Evolutionary conservation across 2,888 invertebrate genomes (phyloP).

Genomic region (Acronicta leporina): DNA sequence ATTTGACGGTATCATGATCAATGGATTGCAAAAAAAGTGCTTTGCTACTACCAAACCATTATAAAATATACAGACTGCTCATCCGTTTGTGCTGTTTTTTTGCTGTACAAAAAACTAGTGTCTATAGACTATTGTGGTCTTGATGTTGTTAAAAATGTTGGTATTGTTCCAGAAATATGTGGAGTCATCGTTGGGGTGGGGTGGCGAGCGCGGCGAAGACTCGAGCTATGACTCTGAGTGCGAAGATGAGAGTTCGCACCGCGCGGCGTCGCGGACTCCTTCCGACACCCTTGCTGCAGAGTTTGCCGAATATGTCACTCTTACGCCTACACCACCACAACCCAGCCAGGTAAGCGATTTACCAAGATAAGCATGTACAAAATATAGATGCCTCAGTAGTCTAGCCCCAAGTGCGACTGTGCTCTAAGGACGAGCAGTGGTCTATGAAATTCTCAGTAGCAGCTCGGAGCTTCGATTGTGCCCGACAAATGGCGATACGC

Average conservation of each 20-base stretch:
- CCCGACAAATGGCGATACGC: too few species aligned
- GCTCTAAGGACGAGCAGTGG: too few species aligned
- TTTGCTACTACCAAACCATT: conserved; percentile 13
- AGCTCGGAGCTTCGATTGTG: too few species aligned
- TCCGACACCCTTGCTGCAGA: conserved; percentile 96
- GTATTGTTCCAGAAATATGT: conserved; percentile 91
- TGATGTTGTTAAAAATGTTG: neutral
- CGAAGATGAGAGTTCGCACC: conserved; percentile 91
- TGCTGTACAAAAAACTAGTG: neutral
- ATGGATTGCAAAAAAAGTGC: conserved; percentile 16
- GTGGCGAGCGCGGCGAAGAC: conserved; percentile 91
- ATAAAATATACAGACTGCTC: neutral
- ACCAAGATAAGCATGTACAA: too few species aligned
- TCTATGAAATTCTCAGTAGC: too few species aligned
- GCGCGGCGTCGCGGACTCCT: conserved; percentile 94
- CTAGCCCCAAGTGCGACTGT: too few species aligned
- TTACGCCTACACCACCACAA: conserved; percentile 75
- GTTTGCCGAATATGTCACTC: conserved; percentile 94
- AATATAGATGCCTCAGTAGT: too few species aligned
- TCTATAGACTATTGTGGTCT: neutral
- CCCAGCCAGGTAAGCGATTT: conserved; percentile 74
- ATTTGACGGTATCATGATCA: conserved; percentile 10
- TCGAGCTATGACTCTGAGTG: conserved; percentile 96
- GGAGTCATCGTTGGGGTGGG: conserved; percentile 91
- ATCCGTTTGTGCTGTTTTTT: conserved; percentile 8